phyloP scores from a whole-genome alignment of 2,113 vertebrate genomes.

The pig (Sus scrofa) region T2T-Sscrofa CM000825.6:57510501-57511000 shows the following conservation, averaged over 20 bases:
- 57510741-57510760: not conserved
- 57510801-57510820: not conserved
- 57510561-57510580: not conserved
- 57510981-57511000: not conserved
- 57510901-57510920: not conserved
- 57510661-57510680: not conserved
- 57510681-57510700: not conserved
- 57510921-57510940: not conserved
- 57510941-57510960: not conserved
- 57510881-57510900: not conserved
- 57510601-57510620: not conserved
- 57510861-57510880: not conserved
- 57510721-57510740: not conserved
- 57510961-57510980: not conserved
- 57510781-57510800: not conserved
- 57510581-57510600: not conserved
- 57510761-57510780: not conserved
- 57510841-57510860: not conserved
- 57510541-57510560: not conserved
- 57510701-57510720: not conserved
- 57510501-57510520: not conserved
- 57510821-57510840: not conserved
- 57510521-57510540: not conserved
- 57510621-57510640: not conserved
- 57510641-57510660: not conserved